A percentile compares a stretch with the other conserved stretches of the same genome.
These are phyloP conservation scores for Acipenser oxyrinchus DNA, from an alignment of 2,797 vertebrate genomes.

Conservation along the genomic window DNA sequence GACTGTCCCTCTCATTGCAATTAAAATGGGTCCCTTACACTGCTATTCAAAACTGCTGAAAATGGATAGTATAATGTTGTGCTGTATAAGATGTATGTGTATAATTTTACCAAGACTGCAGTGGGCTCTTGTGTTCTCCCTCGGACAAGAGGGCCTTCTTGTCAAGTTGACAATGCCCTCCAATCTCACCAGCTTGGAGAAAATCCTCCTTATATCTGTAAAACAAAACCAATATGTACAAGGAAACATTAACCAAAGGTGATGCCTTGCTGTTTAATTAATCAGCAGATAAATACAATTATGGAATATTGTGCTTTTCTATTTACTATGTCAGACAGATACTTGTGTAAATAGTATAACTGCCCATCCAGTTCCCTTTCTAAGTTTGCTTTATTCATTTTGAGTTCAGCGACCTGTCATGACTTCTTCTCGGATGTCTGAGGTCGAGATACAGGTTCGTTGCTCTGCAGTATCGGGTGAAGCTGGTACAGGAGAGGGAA, in stretches of 20 bases:
- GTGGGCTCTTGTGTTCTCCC: slow-evolving; percentile 86
- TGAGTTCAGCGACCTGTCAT: slow-evolving; percentile 71
- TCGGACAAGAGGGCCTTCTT: slow-evolving; percentile 36
- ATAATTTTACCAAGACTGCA: slow-evolving; percentile 86
- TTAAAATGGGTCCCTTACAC: too few relatives aligned
- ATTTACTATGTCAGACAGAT: too few relatives aligned
- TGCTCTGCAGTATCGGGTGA: slow-evolving; percentile 82
- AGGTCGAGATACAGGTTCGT: slow-evolving; percentile 85
- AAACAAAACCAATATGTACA: neutral
- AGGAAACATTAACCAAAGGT: slow-evolving; percentile 3
- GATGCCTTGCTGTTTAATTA: too few relatives aligned
- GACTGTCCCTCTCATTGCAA: too few relatives aligned
- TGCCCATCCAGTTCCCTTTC: too few relatives aligned
- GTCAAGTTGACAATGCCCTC: slow-evolving; percentile 75
- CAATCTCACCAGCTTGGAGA: slow-evolving; percentile 75
- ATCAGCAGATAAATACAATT: neutral
- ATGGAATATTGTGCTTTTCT: slow-evolving; percentile 13
- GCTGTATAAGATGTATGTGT: too few relatives aligned
- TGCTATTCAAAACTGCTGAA: too few relatives aligned
- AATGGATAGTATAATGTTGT: too few relatives aligned
- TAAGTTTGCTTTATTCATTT: too few relatives aligned
- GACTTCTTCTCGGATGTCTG: slow-evolving; percentile 68
- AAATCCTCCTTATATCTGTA: slow-evolving; percentile 91
- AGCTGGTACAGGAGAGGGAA: slow-evolving; percentile 73
- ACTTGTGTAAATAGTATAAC: too few relatives aligned